Percentiles rank a stretch among this genome's conserved stretches.
Conservation (phyloP, 2,113 vertebrate genomes). For the Ciconia stormi region DNA sequence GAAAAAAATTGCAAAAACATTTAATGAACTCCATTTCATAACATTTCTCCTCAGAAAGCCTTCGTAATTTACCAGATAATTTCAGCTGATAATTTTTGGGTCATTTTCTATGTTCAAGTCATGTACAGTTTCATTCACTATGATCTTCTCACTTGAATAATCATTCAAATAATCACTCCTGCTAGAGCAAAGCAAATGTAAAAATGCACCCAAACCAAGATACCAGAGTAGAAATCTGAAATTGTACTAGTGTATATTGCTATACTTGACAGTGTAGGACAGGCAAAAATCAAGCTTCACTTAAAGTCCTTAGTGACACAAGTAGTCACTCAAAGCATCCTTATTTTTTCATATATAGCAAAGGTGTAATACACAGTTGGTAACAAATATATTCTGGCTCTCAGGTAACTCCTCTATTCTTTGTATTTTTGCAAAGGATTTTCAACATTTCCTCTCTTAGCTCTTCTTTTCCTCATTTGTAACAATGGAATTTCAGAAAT, state of each 20-base stretch:
- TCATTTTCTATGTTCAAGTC: neutral
- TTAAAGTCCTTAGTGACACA: neutral
- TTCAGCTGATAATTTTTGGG: neutral
- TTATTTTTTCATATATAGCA: neutral
- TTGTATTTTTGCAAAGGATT: neutral
- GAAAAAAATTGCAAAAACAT: neutral
- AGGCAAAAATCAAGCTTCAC: neutral
- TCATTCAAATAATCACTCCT: neutral
- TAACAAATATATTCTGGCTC: neutral
- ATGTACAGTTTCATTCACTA: neutral
- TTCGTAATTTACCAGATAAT: neutral
- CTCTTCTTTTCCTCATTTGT: neutral
- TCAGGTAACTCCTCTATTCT: neutral
- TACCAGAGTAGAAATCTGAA: neutral
- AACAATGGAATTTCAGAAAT: neutral
- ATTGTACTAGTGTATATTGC: neutral
- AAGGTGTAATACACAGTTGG: neutral
- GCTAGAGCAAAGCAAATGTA: neutral
- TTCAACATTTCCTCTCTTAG: neutral
- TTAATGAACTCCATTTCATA: neutral
- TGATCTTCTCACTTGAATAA: neutral
- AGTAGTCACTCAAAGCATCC: neutral
- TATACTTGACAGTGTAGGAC: neutral
- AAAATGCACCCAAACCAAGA: neutral
- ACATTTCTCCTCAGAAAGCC: neutral